Base-by-base conservation (phyloP, 2,113 vertebrate genomes). In the Phylloscopus trochiloides region DNA sequence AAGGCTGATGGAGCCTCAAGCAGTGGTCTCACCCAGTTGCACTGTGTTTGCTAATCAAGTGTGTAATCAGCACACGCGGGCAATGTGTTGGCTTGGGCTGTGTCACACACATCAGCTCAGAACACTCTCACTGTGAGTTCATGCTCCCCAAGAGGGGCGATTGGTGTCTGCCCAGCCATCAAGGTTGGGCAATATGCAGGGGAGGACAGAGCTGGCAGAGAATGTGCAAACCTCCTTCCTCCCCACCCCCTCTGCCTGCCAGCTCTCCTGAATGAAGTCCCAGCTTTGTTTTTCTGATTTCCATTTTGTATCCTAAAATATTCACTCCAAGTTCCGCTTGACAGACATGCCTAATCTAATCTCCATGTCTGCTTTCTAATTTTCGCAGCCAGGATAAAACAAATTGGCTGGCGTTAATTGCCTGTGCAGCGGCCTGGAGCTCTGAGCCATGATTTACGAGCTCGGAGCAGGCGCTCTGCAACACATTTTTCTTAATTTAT, bases 401-500 rank as follows among this genome's bases (percentile, higher is more conserved):
- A 99, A 99, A 99, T 99, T 99, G 99, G 99, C 98, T 99, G 98
- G 98, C 98, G 98, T 99, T 99, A 99, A 99, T 99, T 99, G 98
- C 98, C 90, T 97, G 98, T 98, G 98, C 98, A 97, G 98, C 88
- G 98, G 98, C 98, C 98, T 97, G 97, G 98, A 98, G 99, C 98
- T 98, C 98, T 97, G 98, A 98, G 98, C 98, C 93, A 94, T 99
- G 99, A 99, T 99, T 99, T 99, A 99, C 98, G 99, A 99, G 99
- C 98, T 98, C 94, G 95, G 97, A 98, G 98, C 97, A 97, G 97
- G 98, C 98, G 98, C 99, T 98, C 98, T 98, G 98, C 98, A 98
- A 99, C 98, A 98, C 99, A 99, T 99, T 99, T 99, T 99, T 99
- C 99, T 99, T 99, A 99, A 99, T 99, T 99, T 99, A 99, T 99